phyloP scores from a whole-genome alignment of 37 sponge, comb jelly and placozoan genomes.

The Agelas oroides region DNA sequence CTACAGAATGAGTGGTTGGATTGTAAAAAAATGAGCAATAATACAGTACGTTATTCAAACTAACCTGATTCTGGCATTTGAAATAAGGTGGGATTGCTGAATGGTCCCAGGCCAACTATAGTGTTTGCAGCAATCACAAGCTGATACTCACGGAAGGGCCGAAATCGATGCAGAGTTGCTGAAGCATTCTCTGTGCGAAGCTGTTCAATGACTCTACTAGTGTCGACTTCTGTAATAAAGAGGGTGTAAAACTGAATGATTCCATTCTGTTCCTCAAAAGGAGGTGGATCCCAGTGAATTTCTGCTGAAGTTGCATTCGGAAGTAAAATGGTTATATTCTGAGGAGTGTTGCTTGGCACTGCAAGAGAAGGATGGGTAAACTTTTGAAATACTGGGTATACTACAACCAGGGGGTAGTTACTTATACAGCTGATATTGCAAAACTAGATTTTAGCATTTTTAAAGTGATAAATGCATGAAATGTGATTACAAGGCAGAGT shows the following conservation, averaged over 20 bases:
- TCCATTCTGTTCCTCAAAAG: slow-evolving; percentile 2
- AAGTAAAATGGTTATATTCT: background rate
- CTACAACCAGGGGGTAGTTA: no score
- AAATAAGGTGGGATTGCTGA: background rate
- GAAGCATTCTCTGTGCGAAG: background rate
- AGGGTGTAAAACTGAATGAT: background rate
- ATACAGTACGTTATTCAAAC: background rate
- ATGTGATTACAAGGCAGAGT: no score
- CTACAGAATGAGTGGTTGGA: background rate
- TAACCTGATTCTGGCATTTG: slow-evolving; percentile 4
- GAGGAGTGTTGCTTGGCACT: background rate
- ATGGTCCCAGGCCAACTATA: background rate
- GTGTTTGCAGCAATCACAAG: background rate
- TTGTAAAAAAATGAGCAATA: background rate
- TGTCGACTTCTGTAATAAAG: background rate
- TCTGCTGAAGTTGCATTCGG: background rate
- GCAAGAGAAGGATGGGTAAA: background rate
- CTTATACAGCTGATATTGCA: no score
- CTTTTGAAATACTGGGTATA: no score
- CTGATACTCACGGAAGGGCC: background rate
- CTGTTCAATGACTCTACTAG: background rate
- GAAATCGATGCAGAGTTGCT: background rate
- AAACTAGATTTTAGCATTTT: no score
- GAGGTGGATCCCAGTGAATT: background rate
- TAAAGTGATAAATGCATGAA: no score